Evolutionary conservation across 1,140 invertebrate genomes (phyloP).

Genomic region (Heliconius melpomene): DNA sequence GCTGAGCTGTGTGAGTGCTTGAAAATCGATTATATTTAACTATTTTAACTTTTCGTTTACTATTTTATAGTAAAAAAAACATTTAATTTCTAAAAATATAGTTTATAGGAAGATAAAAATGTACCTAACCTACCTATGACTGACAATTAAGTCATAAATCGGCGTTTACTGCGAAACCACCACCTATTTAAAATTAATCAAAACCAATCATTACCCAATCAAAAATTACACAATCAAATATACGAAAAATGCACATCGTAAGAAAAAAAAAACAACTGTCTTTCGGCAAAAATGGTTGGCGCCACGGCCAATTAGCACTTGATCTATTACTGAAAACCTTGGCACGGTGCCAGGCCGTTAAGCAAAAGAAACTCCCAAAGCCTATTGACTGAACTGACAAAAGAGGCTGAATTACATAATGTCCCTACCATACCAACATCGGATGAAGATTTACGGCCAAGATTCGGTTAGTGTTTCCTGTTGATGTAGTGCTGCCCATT

Average conservation of each 20-base stretch:
- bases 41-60: too few relatives aligned
- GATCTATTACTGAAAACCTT: slow-evolving; percentile 23
- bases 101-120: too few relatives aligned
- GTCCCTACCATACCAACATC: neutral
- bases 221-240: neutral
- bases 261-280: slow-evolving; percentile 18
- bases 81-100: too few relatives aligned
- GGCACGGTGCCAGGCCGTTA: slow-evolving; percentile 8
- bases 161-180: too few relatives aligned
- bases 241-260: neutral
- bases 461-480: neutral
- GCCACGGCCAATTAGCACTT: slow-evolving; percentile 29
- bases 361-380: slow-evolving; percentile 22
- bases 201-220: neutral
- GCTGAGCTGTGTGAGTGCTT: neutral
- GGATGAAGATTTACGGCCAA: neutral
- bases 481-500: neutral
- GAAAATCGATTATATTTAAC: neutral
- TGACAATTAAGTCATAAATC: too few relatives aligned
- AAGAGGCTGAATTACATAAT: slow-evolving; percentile 20
- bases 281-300: slow-evolving; percentile 7
- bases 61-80: neutral
- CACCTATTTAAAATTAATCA: neutral
- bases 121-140: too few relatives aligned
- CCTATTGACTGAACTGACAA: slow-evolving; percentile 20